Evolutionary conservation across 2,888 invertebrate genomes (phyloP), one percentile per base, ranked within the genome.

Genomic region (Globia sparganii): DNA sequence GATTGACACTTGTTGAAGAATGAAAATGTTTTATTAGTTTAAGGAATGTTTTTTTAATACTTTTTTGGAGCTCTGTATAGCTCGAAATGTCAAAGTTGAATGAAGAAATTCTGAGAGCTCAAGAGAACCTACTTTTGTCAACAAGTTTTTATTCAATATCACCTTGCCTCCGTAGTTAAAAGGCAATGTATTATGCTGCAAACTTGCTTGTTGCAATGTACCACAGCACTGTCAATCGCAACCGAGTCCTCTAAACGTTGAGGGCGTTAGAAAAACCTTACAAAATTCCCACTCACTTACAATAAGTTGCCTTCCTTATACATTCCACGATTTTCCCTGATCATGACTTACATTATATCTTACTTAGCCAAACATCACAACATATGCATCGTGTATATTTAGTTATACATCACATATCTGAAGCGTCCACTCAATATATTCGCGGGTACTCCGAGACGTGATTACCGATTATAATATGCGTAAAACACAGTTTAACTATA

Each of bases 341-440:
- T 79, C 88, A 92, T 94, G 95, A 95, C 95, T 93, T 94, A 95
- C 92, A 93, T 92, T 93, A 92, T 94, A 92, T 94, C 94, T 93
- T 94, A 94, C 93, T 91, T 91, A 91, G 94, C 95, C 95, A 92
- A 94, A 94, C 96, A 96, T 96, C 96, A 96, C 96, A 95, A 93
- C 91, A 89, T 90, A 90, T 90, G 92, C 91, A 90, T 89, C 84
- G 86, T 91, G 86, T 90, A 91, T 87, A 90, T 89, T 89, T 90
- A 88, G 86, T 86, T 75, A 78, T 75, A 83, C 75, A 80, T 83
- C 81, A 83, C 85, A 72, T 79, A 66, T n/a, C 77, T 37, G 74
- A 77, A 81, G 72, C 78, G 74, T 77, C 78, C 75, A 62, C 77
- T 81, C 72, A 46, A 70, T 73, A 73, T 58, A 74, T 64, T 64